Evolutionary conservation across 2,797 vertebrate genomes (phyloP).

Genomic region (Hemitrygon akajei): DNA sequence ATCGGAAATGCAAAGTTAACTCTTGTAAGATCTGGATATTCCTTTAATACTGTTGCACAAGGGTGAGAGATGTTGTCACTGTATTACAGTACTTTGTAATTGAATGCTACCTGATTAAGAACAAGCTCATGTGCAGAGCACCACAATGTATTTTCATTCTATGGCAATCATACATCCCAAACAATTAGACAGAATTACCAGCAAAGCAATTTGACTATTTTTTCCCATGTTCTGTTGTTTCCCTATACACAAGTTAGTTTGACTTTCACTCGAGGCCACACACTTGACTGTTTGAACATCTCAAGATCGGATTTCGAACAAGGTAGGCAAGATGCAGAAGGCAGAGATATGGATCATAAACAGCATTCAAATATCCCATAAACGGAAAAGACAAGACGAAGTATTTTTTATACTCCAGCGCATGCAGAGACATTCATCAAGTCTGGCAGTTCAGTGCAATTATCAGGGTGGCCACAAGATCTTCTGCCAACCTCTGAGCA

Average conservation of each 20-base stretch:
- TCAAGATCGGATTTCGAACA: not conserved
- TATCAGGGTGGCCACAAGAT: not conserved
- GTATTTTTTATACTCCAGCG: not conserved
- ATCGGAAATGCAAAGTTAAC: not conserved
- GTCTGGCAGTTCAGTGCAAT: not conserved
- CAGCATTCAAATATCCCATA: not conserved
- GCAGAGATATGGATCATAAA: not conserved
- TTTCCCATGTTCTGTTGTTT: constrained; percentile 14
- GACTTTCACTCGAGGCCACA: not conserved
- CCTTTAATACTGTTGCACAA: not conserved
- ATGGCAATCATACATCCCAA: not conserved
- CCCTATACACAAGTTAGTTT: not conserved
- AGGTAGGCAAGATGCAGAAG: not conserved
- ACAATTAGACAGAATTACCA: not conserved
- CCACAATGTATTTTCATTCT: not conserved
- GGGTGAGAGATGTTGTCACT: not conserved
- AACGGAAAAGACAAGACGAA: not conserved
- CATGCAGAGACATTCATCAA: not conserved
- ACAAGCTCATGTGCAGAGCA: not conserved
- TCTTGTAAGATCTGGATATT: not conserved
- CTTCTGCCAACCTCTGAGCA: no score
- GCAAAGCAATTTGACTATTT: not conserved
- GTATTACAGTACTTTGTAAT: not conserved
- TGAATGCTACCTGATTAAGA: not conserved
- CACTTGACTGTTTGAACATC: not conserved